These are phyloP conservation scores for Diplazon laetatorius DNA, from an alignment of 2,888 invertebrate genomes.

Conservation along the genomic window DNA sequence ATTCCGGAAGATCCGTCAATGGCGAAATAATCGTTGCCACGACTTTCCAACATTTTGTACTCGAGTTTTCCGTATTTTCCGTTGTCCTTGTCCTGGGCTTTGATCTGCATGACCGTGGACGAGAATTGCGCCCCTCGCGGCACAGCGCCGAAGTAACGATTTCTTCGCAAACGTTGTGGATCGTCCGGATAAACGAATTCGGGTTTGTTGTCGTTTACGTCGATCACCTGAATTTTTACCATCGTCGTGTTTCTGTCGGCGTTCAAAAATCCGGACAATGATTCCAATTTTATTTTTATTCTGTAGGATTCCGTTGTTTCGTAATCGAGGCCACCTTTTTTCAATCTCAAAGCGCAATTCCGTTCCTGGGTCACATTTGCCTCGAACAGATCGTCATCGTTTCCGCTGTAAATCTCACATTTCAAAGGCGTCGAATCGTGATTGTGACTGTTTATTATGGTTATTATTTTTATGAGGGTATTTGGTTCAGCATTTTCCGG, in stretches of 20 bases:
- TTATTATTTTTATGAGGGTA: slow-evolving; percentile 87
- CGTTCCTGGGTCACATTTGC: slow-evolving; percentile 90
- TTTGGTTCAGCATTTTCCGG: slow-evolving; percentile 90
- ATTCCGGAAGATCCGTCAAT: slow-evolving; percentile 90
- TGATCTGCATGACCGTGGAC: slow-evolving; percentile 90
- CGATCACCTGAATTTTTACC: slow-evolving; percentile 91
- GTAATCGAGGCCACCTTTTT: slow-evolving; percentile 89
- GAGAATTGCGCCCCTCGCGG: slow-evolving; percentile 89
- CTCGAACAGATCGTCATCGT: slow-evolving; percentile 89
- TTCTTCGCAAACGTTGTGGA: slow-evolving; percentile 84
- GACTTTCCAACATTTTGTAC: slow-evolving; percentile 85
- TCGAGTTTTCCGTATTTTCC: slow-evolving; percentile 91
- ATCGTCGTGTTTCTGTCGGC: slow-evolving; percentile 89
- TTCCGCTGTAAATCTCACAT: slow-evolving; percentile 91
- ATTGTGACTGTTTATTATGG: slow-evolving; percentile 89
- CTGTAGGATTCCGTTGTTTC: slow-evolving; percentile 90
- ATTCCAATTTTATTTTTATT: slow-evolving; percentile 90
- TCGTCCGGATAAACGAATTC: slow-evolving; percentile 89
- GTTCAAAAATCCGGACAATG: slow-evolving; percentile 91
- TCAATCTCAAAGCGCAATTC: slow-evolving; percentile 91
- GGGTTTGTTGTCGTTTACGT: slow-evolving; percentile 95
- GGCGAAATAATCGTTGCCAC: slow-evolving; percentile 87
- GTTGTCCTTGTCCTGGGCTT: slow-evolving; percentile 94
- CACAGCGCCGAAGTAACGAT: slow-evolving; percentile 92
- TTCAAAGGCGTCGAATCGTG: slow-evolving; percentile 89